Base-by-base conservation (phyloP, 2,888 invertebrate genomes). In the Hedychridium roseum region DNA sequence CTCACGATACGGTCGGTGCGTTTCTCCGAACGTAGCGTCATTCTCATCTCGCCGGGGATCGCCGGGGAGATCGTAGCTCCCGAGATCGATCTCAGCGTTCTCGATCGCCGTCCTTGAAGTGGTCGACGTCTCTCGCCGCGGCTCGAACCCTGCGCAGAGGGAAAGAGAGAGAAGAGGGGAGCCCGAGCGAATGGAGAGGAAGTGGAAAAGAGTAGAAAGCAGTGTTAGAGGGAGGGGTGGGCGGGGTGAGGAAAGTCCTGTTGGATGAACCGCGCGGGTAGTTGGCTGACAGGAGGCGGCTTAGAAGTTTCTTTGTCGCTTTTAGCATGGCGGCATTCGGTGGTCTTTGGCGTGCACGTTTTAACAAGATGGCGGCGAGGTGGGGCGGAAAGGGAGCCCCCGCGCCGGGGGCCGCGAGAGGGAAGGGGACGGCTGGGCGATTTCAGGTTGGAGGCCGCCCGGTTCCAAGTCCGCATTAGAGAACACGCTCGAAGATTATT, bases 401-500 rank as follows among this genome's bases (percentile, higher is more conserved):
- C n/a, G 48, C 35, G 42, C 50, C 48, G 50, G 28, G 30, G 56
- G 34, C 44, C n/a, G n/a, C n/a, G n/a, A n/a, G n/a, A n/a, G n/a
- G n/a, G n/a, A 39, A 37, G 45, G 60, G 43, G 49, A 31, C 36
- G 46, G 49, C 43, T 28, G 48, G 50, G 42, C 39, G 43, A 65
- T 63, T 71, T 71, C 68, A 71, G 65, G 68, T 68, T 72, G 71
- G 74, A 74, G 74, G 74, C 73, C 74, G 70, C 66, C 74, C 73
- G 73, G 73, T 74, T 73, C 70, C 71, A 71, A 73, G 67, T 72
- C 16, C 66, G 71, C 72, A 71, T 74, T 73, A 73, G 73, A 73
- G 63, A 63, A 60, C 23, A 69, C 73, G 72, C 74, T 74, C 72
- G 70, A 74, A 72, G 74, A 74, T 76, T 74, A 76, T 76, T 75